A percentile compares a stretch with the other conserved stretches of the same genome.
Conservation (phyloP, 2,113 vertebrate genomes). For the Tupaia chinensis region DNA sequence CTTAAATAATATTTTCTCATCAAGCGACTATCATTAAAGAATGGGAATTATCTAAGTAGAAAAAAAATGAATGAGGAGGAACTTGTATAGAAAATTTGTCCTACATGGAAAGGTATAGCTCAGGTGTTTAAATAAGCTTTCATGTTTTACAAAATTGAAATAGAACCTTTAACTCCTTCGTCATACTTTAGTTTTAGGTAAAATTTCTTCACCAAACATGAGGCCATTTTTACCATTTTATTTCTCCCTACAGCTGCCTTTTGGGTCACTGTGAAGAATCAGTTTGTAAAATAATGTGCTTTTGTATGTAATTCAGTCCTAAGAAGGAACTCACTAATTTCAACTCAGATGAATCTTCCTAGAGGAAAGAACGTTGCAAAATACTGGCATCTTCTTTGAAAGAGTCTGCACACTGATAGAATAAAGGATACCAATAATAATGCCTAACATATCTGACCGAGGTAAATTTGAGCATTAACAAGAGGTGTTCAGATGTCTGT, state of each 20-base stretch:
- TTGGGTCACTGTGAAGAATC: neutral
- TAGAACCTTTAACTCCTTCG: neutral
- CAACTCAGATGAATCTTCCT: neutral
- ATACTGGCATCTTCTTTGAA: neutral
- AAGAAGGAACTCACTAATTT: neutral
- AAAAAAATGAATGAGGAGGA: neutral
- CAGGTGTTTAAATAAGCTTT: neutral
- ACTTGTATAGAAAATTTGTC: neutral
- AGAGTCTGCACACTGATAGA: neutral
- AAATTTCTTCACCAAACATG: slow-evolving; percentile 8
- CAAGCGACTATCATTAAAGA: neutral
- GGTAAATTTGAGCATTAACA: neutral
- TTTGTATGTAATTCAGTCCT: neutral
- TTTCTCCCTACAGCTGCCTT: neutral
- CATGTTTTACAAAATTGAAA: slow-evolving; percentile 43
- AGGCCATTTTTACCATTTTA: neutral
- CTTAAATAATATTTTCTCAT: neutral
- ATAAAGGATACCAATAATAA: neutral
- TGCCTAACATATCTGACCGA: neutral
- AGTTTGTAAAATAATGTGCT: neutral
- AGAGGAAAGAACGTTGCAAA: neutral
- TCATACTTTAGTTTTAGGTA: slow-evolving; percentile 25
- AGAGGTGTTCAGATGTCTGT: slow-evolving; percentile 61
- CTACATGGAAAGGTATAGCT: neutral
- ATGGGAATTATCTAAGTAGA: neutral